Evolutionary conservation across 2,113 vertebrate species (phyloP).

Genomic region (Piaya cayana): DNA sequence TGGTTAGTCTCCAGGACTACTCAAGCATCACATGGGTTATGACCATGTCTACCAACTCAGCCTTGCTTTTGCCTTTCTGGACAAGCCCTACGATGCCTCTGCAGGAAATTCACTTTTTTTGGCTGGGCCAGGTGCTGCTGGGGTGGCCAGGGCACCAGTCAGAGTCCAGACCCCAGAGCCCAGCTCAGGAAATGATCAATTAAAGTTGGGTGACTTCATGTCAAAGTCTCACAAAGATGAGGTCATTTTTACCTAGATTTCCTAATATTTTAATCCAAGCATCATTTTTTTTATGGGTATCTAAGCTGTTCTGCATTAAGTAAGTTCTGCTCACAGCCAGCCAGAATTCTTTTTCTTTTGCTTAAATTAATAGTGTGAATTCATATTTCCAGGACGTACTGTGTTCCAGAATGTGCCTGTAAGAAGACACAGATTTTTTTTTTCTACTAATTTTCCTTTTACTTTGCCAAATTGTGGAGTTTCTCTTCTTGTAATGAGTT

Average conservation of each 20-base stretch:
- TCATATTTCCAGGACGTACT: constrained; percentile 31
- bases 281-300: constrained; percentile 8
- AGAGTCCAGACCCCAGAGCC: neutral
- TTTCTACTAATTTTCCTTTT: constrained; percentile 15
- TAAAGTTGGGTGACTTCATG: neutral
- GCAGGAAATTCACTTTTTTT: fast-evolving
- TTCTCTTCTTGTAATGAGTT: constrained; percentile 16
- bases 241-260: constrained; percentile 30
- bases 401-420: constrained; percentile 18
- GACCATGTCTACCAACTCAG: neutral
- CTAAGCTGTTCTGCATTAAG: constrained; percentile 7
- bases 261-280: constrained; percentile 18
- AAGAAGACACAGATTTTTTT: neutral
- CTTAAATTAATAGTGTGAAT: constrained; percentile 46
- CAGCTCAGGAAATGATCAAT: neutral
- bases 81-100: fast-evolving
- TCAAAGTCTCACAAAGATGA: constrained; percentile 12
- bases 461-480: neutral
- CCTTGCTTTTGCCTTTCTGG: neutral
- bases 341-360: neutral
- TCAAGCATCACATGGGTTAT: fast-evolving
- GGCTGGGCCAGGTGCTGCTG: neutral
- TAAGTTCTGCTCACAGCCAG: neutral
- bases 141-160: neutral
- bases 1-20: neutral